phyloP scores from a whole-genome alignment of 2,888 invertebrate species.

The Ichneumoninae sp. region DNA sequence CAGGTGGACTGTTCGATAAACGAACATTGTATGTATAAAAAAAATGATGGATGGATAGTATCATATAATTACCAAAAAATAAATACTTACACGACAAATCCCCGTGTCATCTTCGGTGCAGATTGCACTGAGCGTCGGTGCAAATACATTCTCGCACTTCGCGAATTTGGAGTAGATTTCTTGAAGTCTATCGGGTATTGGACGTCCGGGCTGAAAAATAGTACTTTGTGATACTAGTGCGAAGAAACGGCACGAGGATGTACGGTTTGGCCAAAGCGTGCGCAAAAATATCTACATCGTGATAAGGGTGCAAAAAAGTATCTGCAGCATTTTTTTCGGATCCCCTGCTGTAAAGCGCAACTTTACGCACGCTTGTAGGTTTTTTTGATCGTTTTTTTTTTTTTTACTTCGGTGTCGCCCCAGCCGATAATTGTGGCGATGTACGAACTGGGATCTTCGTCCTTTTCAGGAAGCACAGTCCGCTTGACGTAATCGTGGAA shows the following conservation, averaged over 20 bases:
- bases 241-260: too few species aligned
- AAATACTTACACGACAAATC: background rate
- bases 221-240: too few species aligned
- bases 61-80: background rate
- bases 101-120: background rate
- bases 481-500: background rate
- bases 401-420: background rate
- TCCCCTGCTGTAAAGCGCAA: too few species aligned
- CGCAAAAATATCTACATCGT: too few species aligned
- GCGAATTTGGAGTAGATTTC: background rate
- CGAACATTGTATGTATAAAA: too few species aligned
- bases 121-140: background rate
- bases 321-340: too few species aligned
- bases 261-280: too few species aligned
- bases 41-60: too few species aligned
- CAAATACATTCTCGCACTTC: background rate
- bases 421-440: background rate
- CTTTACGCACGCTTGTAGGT: too few species aligned
- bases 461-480: background rate
- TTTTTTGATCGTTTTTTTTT: background rate
- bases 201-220: background rate
- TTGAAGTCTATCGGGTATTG: background rate
- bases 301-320: too few species aligned
- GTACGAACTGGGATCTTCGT: background rate
- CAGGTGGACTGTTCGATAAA: background rate